Conservation (phyloP, 1,140 invertebrate genomes). For the Centruroides sculpturatus region DNA sequence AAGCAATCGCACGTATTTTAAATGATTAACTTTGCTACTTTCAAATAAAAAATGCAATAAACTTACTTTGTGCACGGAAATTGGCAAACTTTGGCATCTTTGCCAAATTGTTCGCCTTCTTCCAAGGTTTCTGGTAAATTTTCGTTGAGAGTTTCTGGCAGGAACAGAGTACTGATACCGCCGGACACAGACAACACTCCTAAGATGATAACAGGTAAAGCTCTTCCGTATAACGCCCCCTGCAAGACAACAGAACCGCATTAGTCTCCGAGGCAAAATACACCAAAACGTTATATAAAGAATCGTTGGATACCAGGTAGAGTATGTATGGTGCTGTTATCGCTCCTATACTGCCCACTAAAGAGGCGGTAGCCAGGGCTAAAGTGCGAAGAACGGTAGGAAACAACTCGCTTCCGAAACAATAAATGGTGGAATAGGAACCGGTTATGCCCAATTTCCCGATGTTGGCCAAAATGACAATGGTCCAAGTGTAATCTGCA, state of each 20-base stretch:
- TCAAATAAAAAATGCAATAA: too few relatives aligned
- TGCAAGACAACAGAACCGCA: conserved; percentile 14
- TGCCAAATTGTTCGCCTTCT: conserved; percentile 27
- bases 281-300: neutral
- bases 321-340: conserved; percentile 52
- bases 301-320: conserved; percentile 34
- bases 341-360: conserved; percentile 46
- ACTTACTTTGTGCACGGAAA: neutral
- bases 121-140: conserved; percentile 21
- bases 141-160: conserved; percentile 24
- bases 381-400: conserved; percentile 44
- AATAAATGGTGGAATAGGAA: conserved; percentile 39
- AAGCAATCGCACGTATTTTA: too few relatives aligned
- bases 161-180: conserved; percentile 20
- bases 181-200: conserved; percentile 21
- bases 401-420: conserved; percentile 40
- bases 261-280: neutral
- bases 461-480: conserved; percentile 25
- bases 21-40: too few relatives aligned
- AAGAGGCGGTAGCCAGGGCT: conserved; percentile 50
- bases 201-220: conserved; percentile 24
- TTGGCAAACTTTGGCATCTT: conserved; percentile 23
- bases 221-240: conserved; percentile 20
- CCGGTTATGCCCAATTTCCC: conserved; percentile 32
- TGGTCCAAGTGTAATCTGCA: conserved; percentile 20